Conservation (phyloP, 2,888 invertebrate species). For the Bellardia pandia region DNA sequence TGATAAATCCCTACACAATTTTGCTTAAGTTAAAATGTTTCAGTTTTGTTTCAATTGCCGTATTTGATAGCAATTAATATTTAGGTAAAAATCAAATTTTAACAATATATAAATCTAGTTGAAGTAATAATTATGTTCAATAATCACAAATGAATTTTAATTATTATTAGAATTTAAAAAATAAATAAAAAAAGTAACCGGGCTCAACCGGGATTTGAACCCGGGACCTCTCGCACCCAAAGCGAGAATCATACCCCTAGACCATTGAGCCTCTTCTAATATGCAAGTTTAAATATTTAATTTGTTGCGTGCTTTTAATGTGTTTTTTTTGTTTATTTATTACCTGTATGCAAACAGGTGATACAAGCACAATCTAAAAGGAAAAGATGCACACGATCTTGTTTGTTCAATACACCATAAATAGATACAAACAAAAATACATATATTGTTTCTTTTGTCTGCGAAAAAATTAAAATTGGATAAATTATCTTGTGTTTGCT, state of each 20-base stretch:
- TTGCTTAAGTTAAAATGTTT: too few species aligned
- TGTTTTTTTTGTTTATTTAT: background rate
- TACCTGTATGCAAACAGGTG: background rate
- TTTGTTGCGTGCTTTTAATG: background rate
- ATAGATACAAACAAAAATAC: background rate
- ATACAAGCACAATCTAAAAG: background rate
- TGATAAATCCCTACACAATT: too few species aligned
- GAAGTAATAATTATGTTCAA: too few species aligned
- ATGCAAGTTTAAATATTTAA: background rate
- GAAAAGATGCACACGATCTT: background rate
- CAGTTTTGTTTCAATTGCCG: too few species aligned
- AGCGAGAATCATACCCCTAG: slow-evolving; percentile 87
- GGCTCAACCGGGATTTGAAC: slow-evolving; percentile 87
- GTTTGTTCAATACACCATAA: background rate
- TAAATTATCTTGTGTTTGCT: background rate
- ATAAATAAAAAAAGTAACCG: slow-evolving; percentile 71
- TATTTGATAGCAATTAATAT: too few species aligned
- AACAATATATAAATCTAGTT: too few species aligned
- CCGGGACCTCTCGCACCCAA: slow-evolving; percentile 88
- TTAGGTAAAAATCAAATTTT: too few species aligned
- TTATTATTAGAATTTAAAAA: background rate
- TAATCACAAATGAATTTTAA: too few species aligned
- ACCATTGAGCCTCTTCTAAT: slow-evolving; percentile 84
- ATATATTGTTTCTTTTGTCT: background rate
- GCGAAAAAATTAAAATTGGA: too few species aligned